These are phyloP conservation scores for Atherinosoma microstoma DNA, from an alignment of 2,797 vertebrate species.

Conservation along the genomic window DNA sequence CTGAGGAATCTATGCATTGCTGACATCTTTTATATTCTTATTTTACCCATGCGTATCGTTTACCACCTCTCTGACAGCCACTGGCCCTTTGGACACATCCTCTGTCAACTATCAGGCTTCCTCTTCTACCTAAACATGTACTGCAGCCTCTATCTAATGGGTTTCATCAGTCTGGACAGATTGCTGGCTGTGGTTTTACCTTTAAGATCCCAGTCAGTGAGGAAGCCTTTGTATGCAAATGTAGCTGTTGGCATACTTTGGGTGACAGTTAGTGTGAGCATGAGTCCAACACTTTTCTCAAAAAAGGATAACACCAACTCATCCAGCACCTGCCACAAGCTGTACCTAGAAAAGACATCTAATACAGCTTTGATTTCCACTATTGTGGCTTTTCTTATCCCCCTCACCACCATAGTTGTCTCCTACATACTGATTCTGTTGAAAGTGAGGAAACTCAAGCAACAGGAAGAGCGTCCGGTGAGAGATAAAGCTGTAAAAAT, in stretches of 20 bases:
- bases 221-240: conserved; percentile 72
- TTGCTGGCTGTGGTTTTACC: conserved; percentile 77
- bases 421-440: conserved; percentile 78
- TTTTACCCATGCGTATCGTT: conserved; percentile 80
- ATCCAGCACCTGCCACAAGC: conserved; percentile 66
- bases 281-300: conserved; percentile 73
- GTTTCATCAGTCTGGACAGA: conserved; percentile 82
- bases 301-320: conserved; percentile 22
- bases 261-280: conserved; percentile 60
- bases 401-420: conserved; percentile 67
- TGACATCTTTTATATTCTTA: conserved; percentile 79
- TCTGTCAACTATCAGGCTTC: conserved; percentile 78
- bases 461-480: conserved; percentile 36
- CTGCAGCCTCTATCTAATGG: conserved; percentile 83
- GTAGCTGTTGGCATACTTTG: conserved; percentile 70
- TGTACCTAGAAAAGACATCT: conserved; percentile 79
- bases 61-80: conserved; percentile 75
- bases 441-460: conserved; percentile 68
- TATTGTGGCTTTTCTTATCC: conserved; percentile 76
- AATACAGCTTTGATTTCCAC: conserved; percentile 72
- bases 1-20: conserved; percentile 80
- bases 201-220: conserved; percentile 58
- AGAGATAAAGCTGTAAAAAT: conserved; percentile 76
- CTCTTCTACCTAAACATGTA: conserved; percentile 85
- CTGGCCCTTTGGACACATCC: conserved; percentile 76